These are phyloP conservation scores for Columba janthina DNA, from an alignment of 2,113 vertebrate genomes.

Conservation along the genomic window DNA sequence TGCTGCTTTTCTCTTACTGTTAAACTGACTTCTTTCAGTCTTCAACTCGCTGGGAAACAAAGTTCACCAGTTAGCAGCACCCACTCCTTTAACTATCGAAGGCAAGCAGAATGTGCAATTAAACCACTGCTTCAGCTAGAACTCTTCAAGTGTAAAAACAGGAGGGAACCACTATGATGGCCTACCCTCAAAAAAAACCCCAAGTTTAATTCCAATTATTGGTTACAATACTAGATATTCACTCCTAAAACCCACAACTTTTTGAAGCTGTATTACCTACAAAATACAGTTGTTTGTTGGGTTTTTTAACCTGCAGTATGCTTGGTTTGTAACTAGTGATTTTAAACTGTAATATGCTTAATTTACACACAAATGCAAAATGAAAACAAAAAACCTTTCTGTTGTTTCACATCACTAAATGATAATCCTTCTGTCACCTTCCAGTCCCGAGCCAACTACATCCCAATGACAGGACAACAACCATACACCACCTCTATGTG, in stretches of 20 bases:
- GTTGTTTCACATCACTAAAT: neutral
- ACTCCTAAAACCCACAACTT: neutral
- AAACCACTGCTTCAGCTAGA: constrained; percentile 2
- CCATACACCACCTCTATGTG: accelerated
- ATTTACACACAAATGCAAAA: neutral
- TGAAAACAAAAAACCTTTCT: neutral
- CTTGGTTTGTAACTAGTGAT: neutral
- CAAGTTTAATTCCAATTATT: neutral
- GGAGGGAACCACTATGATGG: neutral
- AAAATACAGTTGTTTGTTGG: neutral
- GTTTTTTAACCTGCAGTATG: neutral
- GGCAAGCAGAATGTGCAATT: neutral
- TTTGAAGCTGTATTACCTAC: neutral
- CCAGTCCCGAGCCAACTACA: neutral
- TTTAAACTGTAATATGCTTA: neutral
- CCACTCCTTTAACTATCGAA: neutral
- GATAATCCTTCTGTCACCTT: neutral
- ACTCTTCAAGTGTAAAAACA: neutral
- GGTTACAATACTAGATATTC: neutral
- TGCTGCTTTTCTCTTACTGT: neutral
- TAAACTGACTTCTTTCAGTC: neutral
- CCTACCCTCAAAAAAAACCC: neutral
- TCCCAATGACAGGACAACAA: neutral
- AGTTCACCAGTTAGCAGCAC: neutral
- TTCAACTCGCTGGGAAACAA: neutral